Conservation (phyloP, 1,140 invertebrate species). For the Chionoecetes opilio region DNA sequence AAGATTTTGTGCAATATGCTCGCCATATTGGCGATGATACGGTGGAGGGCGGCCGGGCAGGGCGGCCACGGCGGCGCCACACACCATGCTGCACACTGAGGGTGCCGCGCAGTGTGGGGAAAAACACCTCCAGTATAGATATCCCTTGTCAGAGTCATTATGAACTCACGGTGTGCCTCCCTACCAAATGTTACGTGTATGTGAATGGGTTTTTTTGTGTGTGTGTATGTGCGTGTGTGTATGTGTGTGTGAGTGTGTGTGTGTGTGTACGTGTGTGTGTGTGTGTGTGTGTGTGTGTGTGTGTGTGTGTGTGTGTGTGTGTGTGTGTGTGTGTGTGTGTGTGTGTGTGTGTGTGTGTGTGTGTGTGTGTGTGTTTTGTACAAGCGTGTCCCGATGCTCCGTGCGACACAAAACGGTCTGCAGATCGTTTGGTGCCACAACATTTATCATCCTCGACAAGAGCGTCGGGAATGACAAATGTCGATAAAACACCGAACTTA, state of each 20-base stretch:
- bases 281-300: conserved; percentile 18
- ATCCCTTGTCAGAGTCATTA: not conserved
- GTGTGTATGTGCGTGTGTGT: conserved; percentile 33
- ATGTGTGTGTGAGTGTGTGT: conserved; percentile 36
- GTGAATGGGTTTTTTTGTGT: conserved; percentile 12
- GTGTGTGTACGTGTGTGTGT: conserved; percentile 17
- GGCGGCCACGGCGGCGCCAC: not conserved
- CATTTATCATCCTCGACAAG: not conserved
- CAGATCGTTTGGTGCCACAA: not conserved
- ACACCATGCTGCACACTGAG: not conserved
- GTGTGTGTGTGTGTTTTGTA: not conserved
- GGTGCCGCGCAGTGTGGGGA: not conserved
- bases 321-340: conserved; percentile 49
- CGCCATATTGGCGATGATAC: conserved; percentile 63
- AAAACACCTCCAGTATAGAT: not conserved
- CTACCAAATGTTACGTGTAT: not conserved
- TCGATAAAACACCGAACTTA: not conserved
- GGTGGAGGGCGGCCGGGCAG: conserved; percentile 4
- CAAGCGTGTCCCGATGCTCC: not conserved
- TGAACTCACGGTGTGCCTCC: not conserved
- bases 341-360: conserved; percentile 41
- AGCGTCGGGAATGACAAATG: not conserved
- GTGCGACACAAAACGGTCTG: not conserved
- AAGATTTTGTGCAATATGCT: conserved; percentile 77
- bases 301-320: conserved; percentile 10